phyloP scores from a whole-genome alignment of 2,797 vertebrate genomes.

The Micromesistius poutassou region DNA sequence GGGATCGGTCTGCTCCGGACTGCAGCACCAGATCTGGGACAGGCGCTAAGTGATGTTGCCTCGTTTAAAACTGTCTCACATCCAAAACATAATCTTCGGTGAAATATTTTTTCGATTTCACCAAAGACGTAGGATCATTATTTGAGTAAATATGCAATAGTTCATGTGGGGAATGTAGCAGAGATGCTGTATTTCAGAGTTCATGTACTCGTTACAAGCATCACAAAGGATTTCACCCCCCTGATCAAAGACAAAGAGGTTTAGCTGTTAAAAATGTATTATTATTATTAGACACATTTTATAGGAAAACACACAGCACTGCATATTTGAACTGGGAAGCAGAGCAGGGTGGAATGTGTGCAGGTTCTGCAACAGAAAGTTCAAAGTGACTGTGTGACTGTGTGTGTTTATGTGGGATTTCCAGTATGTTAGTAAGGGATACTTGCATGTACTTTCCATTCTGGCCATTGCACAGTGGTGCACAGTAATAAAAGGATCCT shows the following conservation, averaged over 20 bases:
- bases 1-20: constrained; percentile 76
- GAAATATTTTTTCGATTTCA: no score
- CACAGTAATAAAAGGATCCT: constrained; percentile 32
- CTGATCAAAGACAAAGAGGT: neutral
- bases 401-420: neutral
- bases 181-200: neutral
- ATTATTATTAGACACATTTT: neutral
- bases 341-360: neutral
- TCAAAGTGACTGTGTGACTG: constrained; percentile 5
- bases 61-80: neutral
- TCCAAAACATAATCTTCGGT: no score
- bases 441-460: constrained; percentile 32
- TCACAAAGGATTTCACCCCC: neutral
- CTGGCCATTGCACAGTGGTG: constrained; percentile 7
- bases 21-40: constrained; percentile 79
- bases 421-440: neutral
- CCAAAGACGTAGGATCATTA: no score
- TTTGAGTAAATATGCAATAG: no score
- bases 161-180: no score
- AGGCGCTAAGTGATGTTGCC: constrained; percentile 40
- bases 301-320: neutral
- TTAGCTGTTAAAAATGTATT: neutral
- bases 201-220: neutral
- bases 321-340: neutral
- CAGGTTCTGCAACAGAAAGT: neutral